A percentile compares a stretch with the other conserved stretches of the same genome.
Conservation (phyloP, 2,113 vertebrate species). For the Poeciliopsis occidentalis region DNA sequence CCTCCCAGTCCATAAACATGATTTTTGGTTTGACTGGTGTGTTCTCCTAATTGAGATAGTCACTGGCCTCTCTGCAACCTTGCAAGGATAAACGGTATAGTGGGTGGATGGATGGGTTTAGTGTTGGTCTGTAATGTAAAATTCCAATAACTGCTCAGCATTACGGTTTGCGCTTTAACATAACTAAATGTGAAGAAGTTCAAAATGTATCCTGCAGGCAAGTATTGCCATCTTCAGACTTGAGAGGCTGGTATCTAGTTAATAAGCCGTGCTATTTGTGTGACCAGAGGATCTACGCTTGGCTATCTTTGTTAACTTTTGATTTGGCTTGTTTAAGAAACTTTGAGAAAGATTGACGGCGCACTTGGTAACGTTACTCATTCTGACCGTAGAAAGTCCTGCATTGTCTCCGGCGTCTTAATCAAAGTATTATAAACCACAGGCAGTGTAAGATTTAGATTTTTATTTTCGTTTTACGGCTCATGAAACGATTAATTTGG, state of each 20-base stretch:
- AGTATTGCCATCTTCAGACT: neutral
- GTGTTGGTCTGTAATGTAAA: no score
- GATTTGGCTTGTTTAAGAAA: neutral
- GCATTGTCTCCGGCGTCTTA: neutral
- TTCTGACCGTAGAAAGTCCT: neutral
- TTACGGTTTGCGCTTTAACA: no score
- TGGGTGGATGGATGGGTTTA: neutral
- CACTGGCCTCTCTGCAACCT: neutral
- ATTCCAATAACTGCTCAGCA: no score
- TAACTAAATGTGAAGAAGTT: no score
- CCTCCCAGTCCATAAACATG: neutral
- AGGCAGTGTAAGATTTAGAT: no score
- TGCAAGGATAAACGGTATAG: neutral
- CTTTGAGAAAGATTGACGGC: neutral
- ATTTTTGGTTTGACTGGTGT: neutral
- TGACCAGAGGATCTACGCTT: neutral
- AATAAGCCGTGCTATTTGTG: neutral
- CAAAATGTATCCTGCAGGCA: neutral
- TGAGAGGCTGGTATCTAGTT: neutral
- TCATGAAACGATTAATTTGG: no score
- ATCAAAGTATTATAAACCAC: neutral
- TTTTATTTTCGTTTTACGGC: no score
- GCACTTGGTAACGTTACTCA: neutral
- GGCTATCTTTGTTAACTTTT: neutral
- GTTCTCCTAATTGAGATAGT: neutral